phyloP scores from a whole-genome alignment of 1,140 invertebrate species.

The Babylonia areolata region DNA sequence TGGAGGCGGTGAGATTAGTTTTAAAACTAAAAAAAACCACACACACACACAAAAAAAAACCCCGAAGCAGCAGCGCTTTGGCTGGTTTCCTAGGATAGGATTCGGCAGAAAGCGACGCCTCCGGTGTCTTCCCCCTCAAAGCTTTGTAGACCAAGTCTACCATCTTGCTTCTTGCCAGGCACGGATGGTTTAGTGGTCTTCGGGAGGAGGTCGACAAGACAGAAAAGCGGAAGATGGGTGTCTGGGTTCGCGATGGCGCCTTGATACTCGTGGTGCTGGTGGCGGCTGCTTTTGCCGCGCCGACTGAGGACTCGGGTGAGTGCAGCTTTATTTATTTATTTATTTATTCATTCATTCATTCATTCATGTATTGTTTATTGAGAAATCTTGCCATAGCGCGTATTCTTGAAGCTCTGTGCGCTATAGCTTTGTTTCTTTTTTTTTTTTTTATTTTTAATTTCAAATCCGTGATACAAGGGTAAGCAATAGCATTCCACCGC shows the following conservation, averaged over 20 bases:
- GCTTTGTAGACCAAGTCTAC: background rate
- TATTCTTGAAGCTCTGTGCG: too few relatives aligned
- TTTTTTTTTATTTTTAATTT: too few relatives aligned
- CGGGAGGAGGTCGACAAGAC: background rate
- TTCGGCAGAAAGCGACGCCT: background rate
- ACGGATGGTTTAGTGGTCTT: conserved; percentile 3
- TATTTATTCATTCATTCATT: too few relatives aligned
- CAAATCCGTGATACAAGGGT: too few relatives aligned
- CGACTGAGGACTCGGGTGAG: background rate
- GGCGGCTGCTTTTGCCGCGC: background rate
- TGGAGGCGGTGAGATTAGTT: too few relatives aligned
- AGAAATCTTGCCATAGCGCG: too few relatives aligned
- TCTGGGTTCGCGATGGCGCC: background rate
- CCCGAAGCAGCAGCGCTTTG: background rate
- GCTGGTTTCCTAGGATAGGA: background rate
- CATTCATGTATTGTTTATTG: too few relatives aligned
- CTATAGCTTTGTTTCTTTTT: too few relatives aligned
- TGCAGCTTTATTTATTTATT: too few relatives aligned
- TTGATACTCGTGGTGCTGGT: background rate
- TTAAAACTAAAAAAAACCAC: too few relatives aligned
- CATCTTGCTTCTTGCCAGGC: background rate
- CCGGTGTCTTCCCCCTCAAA: background rate
- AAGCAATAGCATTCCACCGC: too few relatives aligned
- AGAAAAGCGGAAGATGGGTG: background rate
- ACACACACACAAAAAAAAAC: background rate